These are phyloP conservation scores for Ochropacha duplaris DNA, from an alignment of 2,888 invertebrate species.

Conservation along the genomic window DNA sequence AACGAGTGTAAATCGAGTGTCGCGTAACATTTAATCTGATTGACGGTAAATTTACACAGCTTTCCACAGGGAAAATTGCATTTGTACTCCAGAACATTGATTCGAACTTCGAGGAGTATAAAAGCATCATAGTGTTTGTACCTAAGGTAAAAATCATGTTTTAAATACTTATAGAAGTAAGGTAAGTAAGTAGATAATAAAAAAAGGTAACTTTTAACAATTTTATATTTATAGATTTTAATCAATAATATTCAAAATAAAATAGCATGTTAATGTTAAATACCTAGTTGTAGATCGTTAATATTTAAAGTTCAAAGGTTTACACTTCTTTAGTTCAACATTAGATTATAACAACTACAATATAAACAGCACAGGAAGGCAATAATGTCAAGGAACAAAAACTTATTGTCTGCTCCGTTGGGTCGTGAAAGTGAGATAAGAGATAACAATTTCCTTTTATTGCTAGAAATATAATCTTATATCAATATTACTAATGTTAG, in stretches of 20 bases:
- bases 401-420: slow-evolving; percentile 25
- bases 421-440: slow-evolving; percentile 18
- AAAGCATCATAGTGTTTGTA: background rate
- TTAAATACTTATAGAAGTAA: too few species aligned
- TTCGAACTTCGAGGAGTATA: background rate
- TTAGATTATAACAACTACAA: too few species aligned
- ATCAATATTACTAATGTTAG: too few species aligned
- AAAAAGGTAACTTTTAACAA: too few species aligned
- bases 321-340: too few species aligned
- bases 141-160: background rate
- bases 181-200: too few species aligned
- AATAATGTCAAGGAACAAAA: slow-evolving; percentile 3
- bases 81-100: background rate
- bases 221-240: too few species aligned
- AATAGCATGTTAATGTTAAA: too few species aligned
- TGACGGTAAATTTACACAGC: slow-evolving; percentile 5
- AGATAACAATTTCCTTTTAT: slow-evolving; percentile 10
- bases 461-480: background rate
- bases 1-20: background rate
- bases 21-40: slow-evolving; percentile 5
- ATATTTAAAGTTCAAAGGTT: too few species aligned
- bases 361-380: background rate
- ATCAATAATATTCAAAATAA: too few species aligned
- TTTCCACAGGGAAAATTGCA: background rate
- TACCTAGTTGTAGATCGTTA: too few species aligned